Evolutionary conservation across 2,888 invertebrate genomes (phyloP), one percentile per base, ranked within the genome.

Genomic region (Polylopha cassiicola): DNA sequence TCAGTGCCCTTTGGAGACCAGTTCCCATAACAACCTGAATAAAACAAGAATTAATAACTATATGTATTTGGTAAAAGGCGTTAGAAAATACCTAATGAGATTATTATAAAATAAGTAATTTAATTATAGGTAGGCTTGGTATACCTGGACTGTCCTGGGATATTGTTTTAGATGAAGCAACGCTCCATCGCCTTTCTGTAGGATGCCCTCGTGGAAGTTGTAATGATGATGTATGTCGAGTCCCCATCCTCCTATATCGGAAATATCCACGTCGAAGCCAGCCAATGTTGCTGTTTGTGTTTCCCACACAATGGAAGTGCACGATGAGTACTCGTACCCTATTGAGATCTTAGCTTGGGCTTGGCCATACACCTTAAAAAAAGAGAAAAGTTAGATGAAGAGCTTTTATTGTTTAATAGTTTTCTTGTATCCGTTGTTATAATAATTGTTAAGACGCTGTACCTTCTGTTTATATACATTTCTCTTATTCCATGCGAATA

Each of bases 171-270:
- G 89, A 74, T 98, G 97, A 18, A 98, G 87, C 24, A 97, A 93
- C 2, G 96, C 95, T 37, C 99, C 99, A 66, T 98, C 97, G 21
- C 99, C 99, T 72, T 98, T 98, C 74, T 99, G 98, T 26, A 99
- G 86, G 47, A 99, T 98, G 11, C 96, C 98, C 87, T 99, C 98
- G 66, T 98, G 95, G 88, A 97, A 97, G 75, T 99, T 99, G 79
- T 98, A 98, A 73, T 97, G 96, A 77, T 99, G 99, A 79, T 99
- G 98, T 48, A 98, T 95, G 71, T 99, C 95, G 37, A 99, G 85
- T 32, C 98, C 97, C 98, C 98, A 99, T 28, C 97, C 97, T 1
- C 98, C 98, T 37, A 98, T 94, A 69, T 98, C 97, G 0, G 98
- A 97, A 49, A 98, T 97, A 62, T 95, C 95, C 31, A 98, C 95